Percentiles rank a stretch among this genome's conserved stretches.
Conservation (phyloP, 2,888 invertebrate species). For the Ophion costatus region DNA sequence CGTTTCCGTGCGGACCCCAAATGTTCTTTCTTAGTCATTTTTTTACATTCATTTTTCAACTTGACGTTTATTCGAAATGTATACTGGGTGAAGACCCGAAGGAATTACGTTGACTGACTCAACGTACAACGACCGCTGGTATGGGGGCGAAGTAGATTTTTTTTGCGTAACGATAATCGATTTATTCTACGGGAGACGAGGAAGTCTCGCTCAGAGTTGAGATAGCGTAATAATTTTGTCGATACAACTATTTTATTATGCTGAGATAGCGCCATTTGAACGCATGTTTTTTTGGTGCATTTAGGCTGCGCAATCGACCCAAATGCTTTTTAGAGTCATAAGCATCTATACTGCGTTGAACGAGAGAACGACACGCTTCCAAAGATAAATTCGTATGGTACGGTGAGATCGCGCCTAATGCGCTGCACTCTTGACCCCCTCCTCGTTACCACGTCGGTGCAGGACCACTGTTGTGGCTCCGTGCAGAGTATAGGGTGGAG, state of each 20-base stretch:
- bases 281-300: not conserved
- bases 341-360: too few relatives aligned
- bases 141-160: not conserved
- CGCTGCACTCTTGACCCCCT: too few relatives aligned
- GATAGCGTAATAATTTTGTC: not conserved
- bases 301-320: not conserved
- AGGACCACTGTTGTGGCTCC: too few relatives aligned
- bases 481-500: too few relatives aligned
- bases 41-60: not conserved
- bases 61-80: slow-evolving; percentile 4
- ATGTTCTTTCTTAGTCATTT: slow-evolving; percentile 44
- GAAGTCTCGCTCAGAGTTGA: not conserved
- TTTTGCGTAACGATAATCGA: slow-evolving; percentile 17
- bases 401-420: too few relatives aligned
- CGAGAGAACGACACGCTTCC: too few relatives aligned
- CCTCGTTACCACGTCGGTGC: too few relatives aligned
- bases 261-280: not conserved
- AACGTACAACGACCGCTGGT: slow-evolving; percentile 5
- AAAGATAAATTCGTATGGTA: too few relatives aligned
- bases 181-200: not conserved
- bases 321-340: too few relatives aligned
- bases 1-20: slow-evolving; percentile 76
- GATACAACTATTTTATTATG: not conserved
- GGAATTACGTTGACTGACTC: slow-evolving; percentile 11
- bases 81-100: not conserved